Conservation (phyloP, 2,797 vertebrate genomes). For the Darevskia mixta region DNA sequence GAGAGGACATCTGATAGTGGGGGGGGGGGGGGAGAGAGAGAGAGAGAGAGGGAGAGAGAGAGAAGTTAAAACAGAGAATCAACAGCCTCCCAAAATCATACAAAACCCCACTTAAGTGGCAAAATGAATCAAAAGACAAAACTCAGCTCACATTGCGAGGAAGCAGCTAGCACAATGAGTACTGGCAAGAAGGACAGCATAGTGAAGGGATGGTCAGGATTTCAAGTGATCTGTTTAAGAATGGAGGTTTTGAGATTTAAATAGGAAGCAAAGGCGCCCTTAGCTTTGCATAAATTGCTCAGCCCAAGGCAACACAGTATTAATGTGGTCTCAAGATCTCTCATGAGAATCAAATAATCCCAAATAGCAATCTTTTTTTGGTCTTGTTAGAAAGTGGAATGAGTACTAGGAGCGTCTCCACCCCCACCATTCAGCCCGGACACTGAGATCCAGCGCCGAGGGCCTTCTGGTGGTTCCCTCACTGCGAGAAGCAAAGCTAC, state of each 20-base stretch:
- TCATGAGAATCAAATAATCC: too few species aligned
- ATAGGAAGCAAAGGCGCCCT: background rate
- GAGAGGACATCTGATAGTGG: background rate
- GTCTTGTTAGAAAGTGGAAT: background rate
- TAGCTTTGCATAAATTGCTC: background rate
- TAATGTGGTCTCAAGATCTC: background rate
- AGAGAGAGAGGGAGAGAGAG: too few species aligned
- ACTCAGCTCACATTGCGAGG: background rate
- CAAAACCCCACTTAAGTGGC: background rate
- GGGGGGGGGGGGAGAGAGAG: too few species aligned
- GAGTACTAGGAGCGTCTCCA: too few species aligned
- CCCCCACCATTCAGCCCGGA: too few species aligned
- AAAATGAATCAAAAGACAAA: background rate
- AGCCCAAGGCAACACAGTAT: background rate
- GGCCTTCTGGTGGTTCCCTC: too few species aligned
- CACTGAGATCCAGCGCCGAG: too few species aligned
- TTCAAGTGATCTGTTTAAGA: too few species aligned
- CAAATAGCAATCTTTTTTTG: background rate
- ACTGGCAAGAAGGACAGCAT: background rate
- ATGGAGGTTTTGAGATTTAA: background rate
- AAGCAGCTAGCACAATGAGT: background rate
- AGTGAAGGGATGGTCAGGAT: fast-evolving
- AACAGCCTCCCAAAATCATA: background rate
- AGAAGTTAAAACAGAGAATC: background rate
- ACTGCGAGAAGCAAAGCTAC: too few species aligned